These are phyloP conservation scores for Tamandua tetradactyla DNA, from an alignment of 2,797 vertebrate species.

Conservation along the genomic window DNA sequence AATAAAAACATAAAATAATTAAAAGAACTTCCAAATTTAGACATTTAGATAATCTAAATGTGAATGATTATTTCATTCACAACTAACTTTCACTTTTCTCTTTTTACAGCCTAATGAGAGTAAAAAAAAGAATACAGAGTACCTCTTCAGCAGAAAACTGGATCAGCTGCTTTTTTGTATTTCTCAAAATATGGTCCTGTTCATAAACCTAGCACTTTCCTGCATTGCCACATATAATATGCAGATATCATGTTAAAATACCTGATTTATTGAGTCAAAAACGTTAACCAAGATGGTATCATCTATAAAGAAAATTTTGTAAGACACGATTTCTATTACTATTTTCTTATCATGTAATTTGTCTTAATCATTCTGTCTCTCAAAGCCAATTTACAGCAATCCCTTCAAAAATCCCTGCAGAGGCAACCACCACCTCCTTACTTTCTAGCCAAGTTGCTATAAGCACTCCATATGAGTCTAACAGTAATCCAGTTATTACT, in stretches of 20 bases:
- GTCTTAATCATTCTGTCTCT: background rate
- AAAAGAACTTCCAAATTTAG: background rate
- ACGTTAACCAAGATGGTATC: background rate
- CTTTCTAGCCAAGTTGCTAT: background rate
- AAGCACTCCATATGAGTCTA: background rate
- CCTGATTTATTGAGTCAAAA: background rate
- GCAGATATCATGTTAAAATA: background rate
- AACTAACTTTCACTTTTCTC: background rate
- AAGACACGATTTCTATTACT: background rate
- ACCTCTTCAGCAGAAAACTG: background rate
- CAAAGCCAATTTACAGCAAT: background rate
- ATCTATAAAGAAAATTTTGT: background rate
- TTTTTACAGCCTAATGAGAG: conserved; percentile 25
- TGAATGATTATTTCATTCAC: background rate
- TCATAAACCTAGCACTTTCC: background rate
- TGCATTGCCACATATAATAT: background rate
- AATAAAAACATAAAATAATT: background rate
- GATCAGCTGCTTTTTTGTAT: background rate
- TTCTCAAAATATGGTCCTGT: background rate
- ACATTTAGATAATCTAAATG: background rate
- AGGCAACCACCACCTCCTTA: background rate
- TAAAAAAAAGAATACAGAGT: background rate
- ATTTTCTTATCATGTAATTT: background rate
- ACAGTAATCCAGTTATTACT: background rate
- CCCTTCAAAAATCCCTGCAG: background rate